Conservation (phyloP, 2,888 invertebrate species). For the Drosophila paracracens region DNA sequence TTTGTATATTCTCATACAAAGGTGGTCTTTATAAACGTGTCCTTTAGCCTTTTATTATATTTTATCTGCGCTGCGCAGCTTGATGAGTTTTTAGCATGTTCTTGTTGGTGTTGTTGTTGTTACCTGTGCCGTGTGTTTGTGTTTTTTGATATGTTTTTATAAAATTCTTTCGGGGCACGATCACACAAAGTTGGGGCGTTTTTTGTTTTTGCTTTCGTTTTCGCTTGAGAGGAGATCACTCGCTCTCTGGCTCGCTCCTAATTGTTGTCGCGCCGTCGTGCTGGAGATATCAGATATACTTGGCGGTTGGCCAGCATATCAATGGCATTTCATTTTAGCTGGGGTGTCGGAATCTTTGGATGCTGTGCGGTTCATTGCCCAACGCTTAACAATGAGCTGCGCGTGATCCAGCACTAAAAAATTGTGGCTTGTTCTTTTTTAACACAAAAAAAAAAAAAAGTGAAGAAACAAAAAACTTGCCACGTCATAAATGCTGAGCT, state of each 20-base stretch:
- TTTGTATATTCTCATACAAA: conserved; percentile 41
- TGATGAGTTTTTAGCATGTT: conserved; percentile 49
- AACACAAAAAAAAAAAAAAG: not conserved
- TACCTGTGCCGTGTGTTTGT: conserved; percentile 28
- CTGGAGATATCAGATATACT: conserved; percentile 64
- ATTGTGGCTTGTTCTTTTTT: conserved; percentile 40
- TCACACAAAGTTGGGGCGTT: conserved; percentile 40
- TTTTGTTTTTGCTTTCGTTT: conserved; percentile 67
- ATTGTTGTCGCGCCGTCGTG: conserved; percentile 78
- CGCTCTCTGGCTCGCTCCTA: conserved; percentile 35
- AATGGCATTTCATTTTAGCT: conserved; percentile 38
- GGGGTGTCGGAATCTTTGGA: conserved; percentile 53
- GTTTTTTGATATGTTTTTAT: conserved; percentile 12
- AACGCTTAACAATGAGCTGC: conserved; percentile 40
- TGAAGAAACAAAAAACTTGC: conserved; percentile 21
- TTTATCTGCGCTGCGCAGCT: conserved; percentile 50
- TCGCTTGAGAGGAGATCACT: conserved; percentile 66
- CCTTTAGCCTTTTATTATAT: conserved; percentile 79
- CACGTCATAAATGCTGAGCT: conserved; percentile 63
- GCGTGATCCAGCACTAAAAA: conserved; percentile 67
- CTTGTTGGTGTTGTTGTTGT: conserved; percentile 8
- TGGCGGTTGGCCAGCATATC: conserved; percentile 51
- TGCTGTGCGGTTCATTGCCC: conserved; percentile 33
- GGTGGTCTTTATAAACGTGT: conserved; percentile 80
- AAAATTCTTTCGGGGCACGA: conserved; percentile 60